phyloP scores from a whole-genome alignment of 2,888 invertebrate genomes.

The Hartigia nigra region DNA sequence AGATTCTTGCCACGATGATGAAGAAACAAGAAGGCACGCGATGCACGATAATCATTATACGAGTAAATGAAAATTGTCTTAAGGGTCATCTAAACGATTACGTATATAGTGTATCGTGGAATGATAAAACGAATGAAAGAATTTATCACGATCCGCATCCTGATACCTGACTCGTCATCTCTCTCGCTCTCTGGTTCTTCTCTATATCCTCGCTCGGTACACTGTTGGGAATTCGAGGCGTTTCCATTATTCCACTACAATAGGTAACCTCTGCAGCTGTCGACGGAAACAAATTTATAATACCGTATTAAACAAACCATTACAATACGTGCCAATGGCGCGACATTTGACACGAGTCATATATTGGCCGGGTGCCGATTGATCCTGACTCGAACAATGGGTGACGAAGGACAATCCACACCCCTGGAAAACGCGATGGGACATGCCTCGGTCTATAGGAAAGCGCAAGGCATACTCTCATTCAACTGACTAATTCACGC shows the following conservation, averaged over 20 bases:
- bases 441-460: conserved; percentile 1
- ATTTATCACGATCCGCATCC: conserved; percentile 1
- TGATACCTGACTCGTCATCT: conserved; percentile 16
- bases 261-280: conserved; percentile 49
- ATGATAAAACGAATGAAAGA: conserved; percentile 11
- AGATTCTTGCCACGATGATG: not conserved
- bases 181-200: conserved; percentile 14
- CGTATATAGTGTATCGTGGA: not conserved
- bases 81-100: conserved; percentile 6
- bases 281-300: conserved; percentile 57
- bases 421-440: conserved; percentile 18
- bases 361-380: conserved; percentile 31
- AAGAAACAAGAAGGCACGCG: not conserved
- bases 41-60: not conserved
- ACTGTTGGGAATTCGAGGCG: conserved; percentile 49
- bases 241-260: conserved; percentile 49
- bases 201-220: not conserved
- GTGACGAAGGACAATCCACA: conserved; percentile 24
- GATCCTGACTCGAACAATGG: conserved; percentile 27
- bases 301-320: conserved; percentile 56
- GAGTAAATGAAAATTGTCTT: not conserved
- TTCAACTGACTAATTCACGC: not conserved
- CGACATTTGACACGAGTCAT: conserved; percentile 43
- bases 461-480: not conserved
- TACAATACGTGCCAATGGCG: conserved; percentile 42